Conservation (phyloP, 2,888 invertebrate species). For the Salpingus planirostris region DNA sequence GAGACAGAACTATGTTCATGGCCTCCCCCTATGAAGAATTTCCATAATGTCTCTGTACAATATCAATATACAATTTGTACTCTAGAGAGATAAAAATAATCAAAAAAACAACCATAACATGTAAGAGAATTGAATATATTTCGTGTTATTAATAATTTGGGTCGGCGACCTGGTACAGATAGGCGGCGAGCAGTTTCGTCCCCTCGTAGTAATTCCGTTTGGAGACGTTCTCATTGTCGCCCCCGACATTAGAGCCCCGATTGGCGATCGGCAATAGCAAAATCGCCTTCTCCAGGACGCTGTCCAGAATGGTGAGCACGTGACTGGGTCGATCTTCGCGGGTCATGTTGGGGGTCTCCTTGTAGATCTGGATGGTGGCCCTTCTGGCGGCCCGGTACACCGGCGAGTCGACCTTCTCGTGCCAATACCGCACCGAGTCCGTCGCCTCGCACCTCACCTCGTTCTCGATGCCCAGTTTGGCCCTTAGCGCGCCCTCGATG, state of each 20-base stretch:
- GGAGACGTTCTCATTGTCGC: conserved; percentile 39
- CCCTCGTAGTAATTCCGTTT: conserved; percentile 39
- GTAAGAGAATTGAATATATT: too few relatives aligned
- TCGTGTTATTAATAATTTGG: too few relatives aligned
- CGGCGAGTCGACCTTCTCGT: conserved; percentile 35
- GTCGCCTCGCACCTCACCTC: conserved; percentile 30
- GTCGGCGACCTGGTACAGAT: conserved; percentile 34
- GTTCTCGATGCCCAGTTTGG: conserved; percentile 32
- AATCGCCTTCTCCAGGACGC: conserved; percentile 37
- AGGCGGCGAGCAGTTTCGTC: conserved; percentile 41
- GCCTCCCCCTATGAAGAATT: too few relatives aligned
- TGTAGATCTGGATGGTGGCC: conserved; percentile 42
- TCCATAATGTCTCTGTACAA: too few relatives aligned
- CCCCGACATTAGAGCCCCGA: conserved; percentile 32
- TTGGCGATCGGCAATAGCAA: conserved; percentile 38
- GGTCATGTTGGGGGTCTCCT: conserved; percentile 41
- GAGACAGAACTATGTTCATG: too few relatives aligned
- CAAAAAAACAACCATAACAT: too few relatives aligned
- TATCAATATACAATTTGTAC: too few relatives aligned
- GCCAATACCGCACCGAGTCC: conserved; percentile 37
- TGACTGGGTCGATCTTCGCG: conserved; percentile 38
- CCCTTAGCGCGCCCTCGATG: conserved; percentile 24
- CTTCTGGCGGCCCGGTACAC: conserved; percentile 39
- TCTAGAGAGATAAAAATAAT: too few relatives aligned
- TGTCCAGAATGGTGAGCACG: conserved; percentile 36